Base-by-base conservation (phyloP, 2,888 invertebrate genomes). In the Callyntrura guangdongensis region DNA sequence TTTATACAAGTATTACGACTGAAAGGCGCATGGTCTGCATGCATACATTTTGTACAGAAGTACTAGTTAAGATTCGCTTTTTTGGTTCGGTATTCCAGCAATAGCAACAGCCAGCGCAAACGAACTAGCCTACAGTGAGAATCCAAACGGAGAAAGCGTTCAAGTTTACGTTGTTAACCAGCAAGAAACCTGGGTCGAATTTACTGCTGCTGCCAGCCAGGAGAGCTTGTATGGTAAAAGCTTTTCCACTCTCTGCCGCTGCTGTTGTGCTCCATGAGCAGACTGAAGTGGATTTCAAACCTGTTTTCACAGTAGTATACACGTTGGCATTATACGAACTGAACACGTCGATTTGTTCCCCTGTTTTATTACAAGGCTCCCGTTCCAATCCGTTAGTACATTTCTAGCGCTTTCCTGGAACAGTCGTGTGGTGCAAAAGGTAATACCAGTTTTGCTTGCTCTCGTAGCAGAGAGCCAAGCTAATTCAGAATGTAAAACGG, bases 401-500 rank as follows among this genome's bases (percentile, higher is more conserved):
- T 91, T 91, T 86, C 91, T 74, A 92, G 93, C 91, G 89, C 89
- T 93, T 92, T 92, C 92, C 89, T 91, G 92, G 92, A 91, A 91
- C 92, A 92, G 93, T 92, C 85, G 92, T 90, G 25, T 27, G 49
- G 25, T 27, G 49, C 64, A 82, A 36, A 82, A 45, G 64, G 45
- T 47, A 64, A 36, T 45, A 64, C 74, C 20, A 36, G 36, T 72
- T 86, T 36, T n/a, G 49, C 27, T 84, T 49, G 84, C 67, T 64
- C 45, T 77, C 82, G 5, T 6, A 22, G 64, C 36, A 82, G 45
- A 82, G 82, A 82, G 61, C 82, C 20, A 61, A 79, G 56, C 27
- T 6, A n/a, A 17, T 5, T 9, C 27, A 56, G n/a, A 25, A 56
- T 59, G 22, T 77, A 49, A 25, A 47, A 72, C 11, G 12, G 9